Evolutionary conservation across 1,140 invertebrate genomes (phyloP), one percentile per base, ranked within the genome.

Genomic region (Pseudomyrmex gracilis): DNA sequence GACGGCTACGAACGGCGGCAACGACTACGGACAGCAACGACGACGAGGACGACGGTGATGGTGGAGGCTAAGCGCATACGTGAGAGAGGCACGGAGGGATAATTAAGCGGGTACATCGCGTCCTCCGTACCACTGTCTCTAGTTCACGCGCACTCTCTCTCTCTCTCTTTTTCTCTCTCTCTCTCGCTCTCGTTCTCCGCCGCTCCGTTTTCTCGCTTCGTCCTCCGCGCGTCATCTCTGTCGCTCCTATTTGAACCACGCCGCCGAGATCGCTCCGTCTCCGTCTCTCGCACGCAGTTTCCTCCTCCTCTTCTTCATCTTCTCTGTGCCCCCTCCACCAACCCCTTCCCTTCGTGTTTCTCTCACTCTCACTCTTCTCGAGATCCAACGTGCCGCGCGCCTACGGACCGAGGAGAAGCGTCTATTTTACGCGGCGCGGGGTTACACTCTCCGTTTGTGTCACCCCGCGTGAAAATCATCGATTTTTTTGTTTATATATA

Each of bases 41-140:
- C n/a, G 76, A 64, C 64, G 22, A 10, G 7, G 51, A n/a, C 47
- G 58, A 57, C n/a, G 74, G 22, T 2, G 61, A 51, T 45, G 49
- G 76, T 53, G 68, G 88, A 86, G 20, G 43, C 83, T 88, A 88
- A 58, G 85, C 87, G 85, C 87, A 86, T 90, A 85, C 82, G 82
- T 78, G 84, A 85, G 84, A 87, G 87, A 86, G 73, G 83, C 55
- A 63, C 83, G 86, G 89, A 91, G 92, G 92, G 93, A 93, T 94
- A 94, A 94, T 94, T 93, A 93, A 93, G 92, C 90, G 91, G 87
- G 92, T 90, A 91, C 92, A 91, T 93, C 90, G 88, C 89, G 88
- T 90, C 89, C 82, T 85, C 82, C 83, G 57, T 87, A 86, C 86
- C 82, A 73, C 61, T 68, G 67, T 87, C 85, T 66, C 83, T 66